Evolutionary conservation across 2,797 vertebrate species (phyloP).

Genomic region (Echeneis naucrates): DNA sequence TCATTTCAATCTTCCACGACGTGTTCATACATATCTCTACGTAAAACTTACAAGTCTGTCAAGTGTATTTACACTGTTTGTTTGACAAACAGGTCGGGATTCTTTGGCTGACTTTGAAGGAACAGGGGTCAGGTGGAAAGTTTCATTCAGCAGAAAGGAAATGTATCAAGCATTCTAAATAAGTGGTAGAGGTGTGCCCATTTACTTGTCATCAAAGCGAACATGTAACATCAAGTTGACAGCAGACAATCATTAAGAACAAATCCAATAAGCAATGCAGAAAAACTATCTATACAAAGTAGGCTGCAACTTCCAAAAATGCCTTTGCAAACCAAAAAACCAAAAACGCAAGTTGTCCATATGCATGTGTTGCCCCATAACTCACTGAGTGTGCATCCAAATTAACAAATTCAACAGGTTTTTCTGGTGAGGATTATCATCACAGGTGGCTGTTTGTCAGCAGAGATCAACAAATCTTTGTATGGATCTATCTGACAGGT

Average conservation of each 20-base stretch:
- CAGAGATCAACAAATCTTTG: background rate
- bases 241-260: background rate
- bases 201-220: no score
- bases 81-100: slow-evolving; percentile 42
- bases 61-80: slow-evolving; percentile 13
- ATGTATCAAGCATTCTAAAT: background rate
- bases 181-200: no score
- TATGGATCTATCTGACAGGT: background rate
- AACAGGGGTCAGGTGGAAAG: slow-evolving; percentile 19
- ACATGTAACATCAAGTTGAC: no score
- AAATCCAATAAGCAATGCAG: background rate
- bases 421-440: no score
- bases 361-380: background rate
- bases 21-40: slow-evolving; percentile 41
- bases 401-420: background rate
- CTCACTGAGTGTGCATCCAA: background rate
- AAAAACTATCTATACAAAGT: no score
- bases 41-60: slow-evolving; percentile 2
- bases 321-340: background rate
- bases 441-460: background rate
- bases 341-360: no score
- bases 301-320: background rate
- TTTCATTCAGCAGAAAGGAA: slow-evolving; percentile 20
- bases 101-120: slow-evolving; percentile 22
- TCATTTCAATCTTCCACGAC: slow-evolving; percentile 29